These are phyloP conservation scores for Scotopteryx bipunctaria DNA, from an alignment of 2,888 invertebrate genomes.

Conservation along the genomic window DNA sequence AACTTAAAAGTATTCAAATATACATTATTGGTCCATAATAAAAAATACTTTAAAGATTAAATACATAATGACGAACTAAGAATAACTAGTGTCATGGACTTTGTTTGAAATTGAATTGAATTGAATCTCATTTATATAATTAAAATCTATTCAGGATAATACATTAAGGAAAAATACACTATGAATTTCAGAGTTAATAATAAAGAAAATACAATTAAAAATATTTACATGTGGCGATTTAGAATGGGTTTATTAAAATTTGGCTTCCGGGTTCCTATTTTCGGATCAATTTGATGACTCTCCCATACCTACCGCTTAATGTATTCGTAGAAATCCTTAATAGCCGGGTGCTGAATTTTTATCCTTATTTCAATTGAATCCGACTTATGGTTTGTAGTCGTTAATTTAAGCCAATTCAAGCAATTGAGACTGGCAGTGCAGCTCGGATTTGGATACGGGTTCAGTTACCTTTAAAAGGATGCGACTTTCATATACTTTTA, in stretches of 20 bases:
- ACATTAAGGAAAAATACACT: no score
- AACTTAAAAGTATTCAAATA: no score
- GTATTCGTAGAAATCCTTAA: slow-evolving; percentile 35
- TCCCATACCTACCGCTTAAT: slow-evolving; percentile 14
- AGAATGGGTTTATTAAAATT: not conserved
- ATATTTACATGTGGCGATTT: not conserved
- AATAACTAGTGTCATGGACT: no score
- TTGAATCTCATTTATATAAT: no score
- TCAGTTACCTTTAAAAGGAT: slow-evolving; percentile 26
- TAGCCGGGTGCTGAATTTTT: slow-evolving; percentile 39
- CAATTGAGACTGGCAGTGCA: slow-evolving; percentile 61
- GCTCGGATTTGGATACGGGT: slow-evolving; percentile 28
- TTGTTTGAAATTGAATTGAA: no score
- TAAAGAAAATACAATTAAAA: no score
- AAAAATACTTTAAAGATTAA: no score
- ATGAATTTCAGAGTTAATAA: no score
- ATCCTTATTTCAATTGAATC: slow-evolving; percentile 58
- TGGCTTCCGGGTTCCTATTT: not conserved
- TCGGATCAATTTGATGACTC: slow-evolving; percentile 9
- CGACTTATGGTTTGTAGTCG: slow-evolving; percentile 44
- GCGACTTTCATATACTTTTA: slow-evolving; percentile 6
- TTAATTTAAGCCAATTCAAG: slow-evolving; percentile 74
- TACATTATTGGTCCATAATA: no score
- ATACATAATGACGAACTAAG: no score
- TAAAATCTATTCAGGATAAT: no score